Conservation (phyloP, 2,888 invertebrate genomes). For the Strigamia crassipes region DNA sequence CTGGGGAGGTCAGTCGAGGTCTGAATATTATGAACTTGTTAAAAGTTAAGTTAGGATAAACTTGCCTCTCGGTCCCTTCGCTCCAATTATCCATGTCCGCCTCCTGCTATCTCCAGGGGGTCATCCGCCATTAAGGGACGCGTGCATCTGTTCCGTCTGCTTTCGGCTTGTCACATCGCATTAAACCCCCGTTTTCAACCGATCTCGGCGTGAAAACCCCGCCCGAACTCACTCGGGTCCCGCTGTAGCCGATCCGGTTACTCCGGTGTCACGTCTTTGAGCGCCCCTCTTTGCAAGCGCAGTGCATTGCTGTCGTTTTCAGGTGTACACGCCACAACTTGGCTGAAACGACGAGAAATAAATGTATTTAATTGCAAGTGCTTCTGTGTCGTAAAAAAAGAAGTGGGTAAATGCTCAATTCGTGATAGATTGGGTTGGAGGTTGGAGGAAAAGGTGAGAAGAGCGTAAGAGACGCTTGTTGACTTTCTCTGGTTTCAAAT, state of each 20-base stretch:
- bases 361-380: neutral
- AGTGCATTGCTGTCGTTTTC: conserved; percentile 5
- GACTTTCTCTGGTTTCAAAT: neutral
- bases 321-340: neutral
- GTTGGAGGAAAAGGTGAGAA: neutral
- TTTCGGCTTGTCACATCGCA: conserved; percentile 6
- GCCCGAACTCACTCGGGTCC: neutral
- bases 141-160: conserved; percentile 32
- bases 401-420: neutral
- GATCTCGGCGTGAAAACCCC: conserved; percentile 25
- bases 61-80: conserved; percentile 16
- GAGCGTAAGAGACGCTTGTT: neutral
- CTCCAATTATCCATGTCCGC: conserved; percentile 24
- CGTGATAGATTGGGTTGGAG: neutral
- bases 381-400: neutral
- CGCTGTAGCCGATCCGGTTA: conserved; percentile 2
- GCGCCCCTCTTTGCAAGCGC: neutral
- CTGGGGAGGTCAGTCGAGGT: conserved; percentile 13
- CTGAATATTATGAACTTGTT: conserved; percentile 27
- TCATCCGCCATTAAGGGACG: conserved; percentile 27
- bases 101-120: conserved; percentile 33
- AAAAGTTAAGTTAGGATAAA: conserved; percentile 31
- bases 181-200: neutral
- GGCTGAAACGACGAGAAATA: neutral
- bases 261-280: conserved; percentile 6